Base-by-base conservation (phyloP, 2,888 invertebrate genomes). In the Agrenia bidenticulata region DNA sequence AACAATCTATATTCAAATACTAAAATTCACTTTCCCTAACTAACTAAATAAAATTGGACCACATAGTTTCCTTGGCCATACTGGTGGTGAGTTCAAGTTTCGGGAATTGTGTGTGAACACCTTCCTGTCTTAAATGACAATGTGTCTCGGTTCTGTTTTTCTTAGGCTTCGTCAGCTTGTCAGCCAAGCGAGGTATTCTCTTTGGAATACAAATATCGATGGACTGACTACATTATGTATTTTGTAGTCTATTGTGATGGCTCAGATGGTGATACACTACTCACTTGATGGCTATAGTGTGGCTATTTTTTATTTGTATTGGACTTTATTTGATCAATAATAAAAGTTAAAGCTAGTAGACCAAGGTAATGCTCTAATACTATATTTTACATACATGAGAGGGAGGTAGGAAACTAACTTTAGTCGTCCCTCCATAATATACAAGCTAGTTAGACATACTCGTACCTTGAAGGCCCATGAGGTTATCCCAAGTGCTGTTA, bases 241-340 rank as follows among this genome's bases (percentile, higher is more conserved):
- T 15, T 11, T 45, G 19, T 17, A 5, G 19, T 39, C 19, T 45
- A 45, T 45, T 45, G 9, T 5, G 15, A 17, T 45, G 9, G 9
- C 15, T 45, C 19, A 5, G 5, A 19, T 45, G 4, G 5, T 5
- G 7, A 23, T 51, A 5, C 9, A 51, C 13, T 19, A 7, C 23
- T 5, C 19, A 51, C 5, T 19, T 15, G 15, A 45, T 9, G n/a
- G 15, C 19, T 17, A 45, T 5, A 19, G 9, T 39, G 15, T 39
- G 7, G 15, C 49, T 49, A 19, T 17, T 49, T 9, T 17, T n/a
- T 51, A 23, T 51, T 51, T 51, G 51, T 51, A 51, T 51, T 24
- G 51, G 19, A 54, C 23, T 42, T 58, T 58, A 58, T 58, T 58
- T 58, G 58, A 58, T 58, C 58, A 58, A 58, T 58, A 58, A 58